Conservation (phyloP, 2,113 vertebrate genomes). For the Elephas maximus region DNA sequence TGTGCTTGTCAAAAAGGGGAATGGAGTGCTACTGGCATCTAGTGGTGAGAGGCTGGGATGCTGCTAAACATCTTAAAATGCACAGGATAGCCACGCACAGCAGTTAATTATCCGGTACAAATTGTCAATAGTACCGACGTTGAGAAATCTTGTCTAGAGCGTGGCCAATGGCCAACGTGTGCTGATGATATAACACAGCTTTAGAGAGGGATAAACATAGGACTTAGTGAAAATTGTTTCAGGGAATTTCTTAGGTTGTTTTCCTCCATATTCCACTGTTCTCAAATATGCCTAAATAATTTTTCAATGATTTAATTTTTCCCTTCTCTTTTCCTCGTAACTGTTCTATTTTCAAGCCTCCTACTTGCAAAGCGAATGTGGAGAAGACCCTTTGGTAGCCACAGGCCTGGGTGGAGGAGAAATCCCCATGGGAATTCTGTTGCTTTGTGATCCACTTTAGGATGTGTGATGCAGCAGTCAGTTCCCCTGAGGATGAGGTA, state of each 20-base stretch:
- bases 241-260: neutral
- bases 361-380: neutral
- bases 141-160: neutral
- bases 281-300: neutral
- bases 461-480: constrained; percentile 65
- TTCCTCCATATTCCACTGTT: neutral
- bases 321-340: neutral
- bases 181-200: neutral
- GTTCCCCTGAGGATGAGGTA: constrained; percentile 73
- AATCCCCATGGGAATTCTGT: constrained; percentile 88
- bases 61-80: neutral
- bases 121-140: neutral
- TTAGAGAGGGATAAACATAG: neutral
- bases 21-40: neutral
- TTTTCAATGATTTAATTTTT: neutral
- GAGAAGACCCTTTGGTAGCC: neutral
- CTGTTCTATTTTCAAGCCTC: neutral
- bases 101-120: neutral
- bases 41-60: neutral
- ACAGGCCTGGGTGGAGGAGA: constrained; percentile 75
- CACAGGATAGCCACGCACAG: neutral
- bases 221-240: neutral
- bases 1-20: neutral
- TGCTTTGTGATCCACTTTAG: constrained; percentile 87
- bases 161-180: neutral